Percentiles rank a stretch among this genome's conserved stretches.
Conservation (phyloP, 1,140 invertebrate species). For the Drosophila jambulina region DNA sequence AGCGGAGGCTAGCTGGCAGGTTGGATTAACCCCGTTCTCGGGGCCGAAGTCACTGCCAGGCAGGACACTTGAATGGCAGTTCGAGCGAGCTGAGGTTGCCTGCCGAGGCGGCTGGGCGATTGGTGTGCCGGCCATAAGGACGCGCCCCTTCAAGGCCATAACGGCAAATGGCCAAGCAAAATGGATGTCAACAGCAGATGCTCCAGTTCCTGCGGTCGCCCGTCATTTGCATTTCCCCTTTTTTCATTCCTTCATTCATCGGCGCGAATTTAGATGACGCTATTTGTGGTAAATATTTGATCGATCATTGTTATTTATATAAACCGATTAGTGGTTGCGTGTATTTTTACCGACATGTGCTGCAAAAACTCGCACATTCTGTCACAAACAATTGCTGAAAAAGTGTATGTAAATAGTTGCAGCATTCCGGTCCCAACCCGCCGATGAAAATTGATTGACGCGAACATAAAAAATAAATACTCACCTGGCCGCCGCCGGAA, state of each 20-base stretch:
- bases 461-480: slow-evolving; percentile 35
- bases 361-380: slow-evolving; percentile 24
- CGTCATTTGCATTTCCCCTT: slow-evolving; percentile 31
- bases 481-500: slow-evolving; percentile 49
- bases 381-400: slow-evolving; percentile 36
- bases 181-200: slow-evolving; percentile 63
- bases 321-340: slow-evolving; percentile 40
- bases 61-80: slow-evolving; percentile 51
- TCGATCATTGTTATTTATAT: slow-evolving; percentile 56
- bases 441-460: slow-evolving; percentile 68
- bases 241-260: neutral
- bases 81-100: slow-evolving; percentile 41
- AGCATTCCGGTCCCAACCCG: neutral
- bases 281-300: slow-evolving; percentile 55
- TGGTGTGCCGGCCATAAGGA: slow-evolving; percentile 20
- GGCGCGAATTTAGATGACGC: slow-evolving; percentile 1
- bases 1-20: slow-evolving; percentile 38
- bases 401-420: slow-evolving; percentile 35
- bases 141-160: slow-evolving; percentile 34
- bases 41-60: slow-evolving; percentile 32
- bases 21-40: slow-evolving; percentile 49
- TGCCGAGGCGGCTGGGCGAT: slow-evolving; percentile 14
- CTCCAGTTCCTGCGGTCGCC: slow-evolving; percentile 29
- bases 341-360: slow-evolving; percentile 18
- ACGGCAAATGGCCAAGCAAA: slow-evolving; percentile 58